Evolutionary conservation across 2,113 vertebrate species (phyloP), one percentile per base, ranked within the genome.

Genomic region (Oncorhynchus nerka): DNA sequence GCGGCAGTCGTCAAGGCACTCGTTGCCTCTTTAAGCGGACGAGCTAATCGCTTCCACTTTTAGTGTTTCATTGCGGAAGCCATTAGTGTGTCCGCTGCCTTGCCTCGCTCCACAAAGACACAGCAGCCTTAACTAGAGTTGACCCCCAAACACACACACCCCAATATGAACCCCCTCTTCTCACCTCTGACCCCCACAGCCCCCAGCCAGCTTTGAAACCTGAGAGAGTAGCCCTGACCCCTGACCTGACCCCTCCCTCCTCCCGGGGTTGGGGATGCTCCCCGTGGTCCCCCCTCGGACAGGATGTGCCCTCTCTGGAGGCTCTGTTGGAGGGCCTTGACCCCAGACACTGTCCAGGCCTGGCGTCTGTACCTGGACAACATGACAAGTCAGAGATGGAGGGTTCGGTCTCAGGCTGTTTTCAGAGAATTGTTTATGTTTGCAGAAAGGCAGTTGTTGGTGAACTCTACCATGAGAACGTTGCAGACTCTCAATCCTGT

Each of bases 311-410:
- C 90, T 84, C 83, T 77, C 57, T 16, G 78, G 82, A 86, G 81
- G 88, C 85, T 78, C 91, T 73, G 79, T 76, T 84, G 88, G 89
- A 84, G 89, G 88, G 88, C 87, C 78, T 84, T 91, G 87, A 91
- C 91, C 88, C 81, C 80, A 93, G 90, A 93, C 89, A 79, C 83
- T 91, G 88, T 90, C 92, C 93, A 94, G 93, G 93, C 92, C 77
- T 70, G n/a, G 61, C 85, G 87, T 92, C 92, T 90, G 85, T 75
- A 71, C 20, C 45, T 74, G 61, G 59, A 67, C 65, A 86, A 79
- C 73, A 77, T 73, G 82, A 22, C 34, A 55, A 65, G 68, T 19
- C 66, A 68, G 75, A 78, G 62, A 24, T 12, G 65, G 24, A 67
- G 51, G 49, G 51, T 4, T 55, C 51, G 13, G 1, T 19, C 51